phyloP scores from a whole-genome alignment of 2,113 vertebrate genomes.

The Bufo gargarizans region DNA sequence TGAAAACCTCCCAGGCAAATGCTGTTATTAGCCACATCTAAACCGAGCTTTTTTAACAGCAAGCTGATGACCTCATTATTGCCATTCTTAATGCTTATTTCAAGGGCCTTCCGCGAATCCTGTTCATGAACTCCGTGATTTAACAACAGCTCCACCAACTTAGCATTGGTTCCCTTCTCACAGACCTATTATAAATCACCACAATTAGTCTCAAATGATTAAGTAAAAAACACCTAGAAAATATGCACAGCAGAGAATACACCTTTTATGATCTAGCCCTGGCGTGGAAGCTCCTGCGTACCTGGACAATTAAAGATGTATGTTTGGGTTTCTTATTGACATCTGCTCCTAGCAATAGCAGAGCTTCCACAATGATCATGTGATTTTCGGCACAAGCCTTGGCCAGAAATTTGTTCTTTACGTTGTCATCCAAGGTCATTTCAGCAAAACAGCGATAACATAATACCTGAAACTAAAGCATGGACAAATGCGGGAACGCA shows the following conservation, averaged over 20 bases:
- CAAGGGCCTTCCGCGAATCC: constrained; percentile 83
- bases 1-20: constrained; percentile 91
- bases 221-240: background rate
- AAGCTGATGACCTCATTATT: constrained; percentile 83
- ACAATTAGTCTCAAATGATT: too few relatives aligned
- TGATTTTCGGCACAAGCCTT: constrained; percentile 85
- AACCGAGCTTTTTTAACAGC: constrained; percentile 83
- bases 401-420: constrained; percentile 84
- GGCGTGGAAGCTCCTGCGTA: constrained; percentile 58
- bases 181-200: constrained; percentile 73
- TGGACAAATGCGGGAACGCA: constrained; percentile 37
- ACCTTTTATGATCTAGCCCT: background rate
- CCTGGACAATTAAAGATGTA: constrained; percentile 89
- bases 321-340: constrained; percentile 82
- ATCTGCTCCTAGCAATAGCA: constrained; percentile 88
- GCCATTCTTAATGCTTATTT: constrained; percentile 79
- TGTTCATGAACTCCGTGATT: constrained; percentile 83
- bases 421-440: constrained; percentile 78
- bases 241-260: background rate
- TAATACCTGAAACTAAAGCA: constrained; percentile 78
- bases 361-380: constrained; percentile 83
- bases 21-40: constrained; percentile 85
- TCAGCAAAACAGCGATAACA: constrained; percentile 88
- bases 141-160: constrained; percentile 87
- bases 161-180: constrained; percentile 82